Evolutionary conservation across 1,140 invertebrate species (phyloP).

Genomic region (Drosophila sp.): DNA sequence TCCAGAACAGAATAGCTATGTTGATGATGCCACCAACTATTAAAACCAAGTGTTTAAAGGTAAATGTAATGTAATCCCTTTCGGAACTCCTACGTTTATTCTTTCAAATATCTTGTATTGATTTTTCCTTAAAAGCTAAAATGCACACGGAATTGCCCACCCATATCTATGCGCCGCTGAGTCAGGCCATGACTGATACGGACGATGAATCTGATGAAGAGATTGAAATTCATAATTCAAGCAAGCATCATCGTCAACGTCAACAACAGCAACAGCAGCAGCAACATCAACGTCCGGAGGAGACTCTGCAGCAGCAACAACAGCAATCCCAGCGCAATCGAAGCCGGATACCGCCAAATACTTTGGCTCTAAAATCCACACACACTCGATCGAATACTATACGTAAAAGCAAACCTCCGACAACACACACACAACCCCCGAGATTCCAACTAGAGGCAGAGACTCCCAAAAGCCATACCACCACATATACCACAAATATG

Average conservation of each 20-base stretch:
- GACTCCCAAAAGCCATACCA: conserved; percentile 33
- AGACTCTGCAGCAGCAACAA: conserved; percentile 43
- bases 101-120: conserved; percentile 45
- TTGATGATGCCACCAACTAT: conserved; percentile 63
- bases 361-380: conserved; percentile 55
- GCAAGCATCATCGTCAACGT: conserved; percentile 73
- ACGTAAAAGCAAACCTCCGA: conserved; percentile 33
- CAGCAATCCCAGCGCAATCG: conserved; percentile 75
- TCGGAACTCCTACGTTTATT: background rate
- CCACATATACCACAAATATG: conserved; percentile 73
- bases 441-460: conserved; percentile 56
- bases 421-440: conserved; percentile 17
- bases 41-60: conserved; percentile 47
- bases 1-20: conserved; percentile 60
- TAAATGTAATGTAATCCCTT: conserved; percentile 11
- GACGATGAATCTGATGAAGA: conserved; percentile 87
- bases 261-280: conserved; percentile 41
- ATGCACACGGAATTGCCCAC: conserved; percentile 78
- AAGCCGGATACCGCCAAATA: conserved; percentile 65
- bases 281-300: conserved; percentile 30
- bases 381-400: conserved; percentile 59
- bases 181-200: conserved; percentile 88
- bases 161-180: conserved; percentile 87
- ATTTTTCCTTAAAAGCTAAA: conserved; percentile 71
- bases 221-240: conserved; percentile 85